Percentiles rank a stretch among this genome's conserved stretches.
Evolutionary conservation across 2,888 invertebrate genomes (phyloP).

Genomic region (Habroteleia sp.): DNA sequence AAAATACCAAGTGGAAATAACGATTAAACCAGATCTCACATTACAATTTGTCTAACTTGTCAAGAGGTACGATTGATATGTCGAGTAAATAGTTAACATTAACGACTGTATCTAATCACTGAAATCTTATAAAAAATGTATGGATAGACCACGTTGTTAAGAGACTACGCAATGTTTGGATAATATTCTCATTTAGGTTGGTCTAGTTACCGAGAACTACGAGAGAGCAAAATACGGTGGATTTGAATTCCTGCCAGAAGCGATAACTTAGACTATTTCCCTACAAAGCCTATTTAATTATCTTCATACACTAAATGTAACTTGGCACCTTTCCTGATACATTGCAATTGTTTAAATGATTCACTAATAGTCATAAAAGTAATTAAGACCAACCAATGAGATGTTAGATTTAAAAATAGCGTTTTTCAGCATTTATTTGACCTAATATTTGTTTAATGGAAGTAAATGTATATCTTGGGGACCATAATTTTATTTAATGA

Average conservation of each 20-base stretch:
- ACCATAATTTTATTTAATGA: too few species aligned
- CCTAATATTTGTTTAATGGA: too few species aligned
- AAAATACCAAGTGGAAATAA: too few species aligned
- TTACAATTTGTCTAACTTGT: slow-evolving; percentile 25
- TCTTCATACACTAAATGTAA: slow-evolving; percentile 29
- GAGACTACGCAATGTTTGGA: slow-evolving; percentile 22
- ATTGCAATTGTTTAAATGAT: slow-evolving; percentile 7
- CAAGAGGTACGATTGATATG: slow-evolving; percentile 26
- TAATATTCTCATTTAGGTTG: slow-evolving; percentile 40
- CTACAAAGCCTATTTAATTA: slow-evolving; percentile 35
- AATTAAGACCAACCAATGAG: background rate
- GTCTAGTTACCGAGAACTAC: slow-evolving; percentile 22
- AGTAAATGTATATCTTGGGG: too few species aligned
- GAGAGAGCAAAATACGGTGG: slow-evolving; percentile 6
- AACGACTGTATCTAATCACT: slow-evolving; percentile 18
- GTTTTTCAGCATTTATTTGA: too few species aligned
- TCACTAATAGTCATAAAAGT: background rate
- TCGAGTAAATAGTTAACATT: slow-evolving; percentile 3
- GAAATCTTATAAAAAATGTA: slow-evolving; percentile 15
- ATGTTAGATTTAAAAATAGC: too few species aligned
- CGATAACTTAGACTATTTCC: slow-evolving; percentile 22
- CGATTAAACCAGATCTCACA: background rate
- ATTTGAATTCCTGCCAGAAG: slow-evolving; percentile 35
- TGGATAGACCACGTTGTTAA: slow-evolving; percentile 15
- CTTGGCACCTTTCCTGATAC: slow-evolving; percentile 34